phyloP scores from a whole-genome alignment of 2,797 vertebrate genomes.

The Rhinella marina region DNA sequence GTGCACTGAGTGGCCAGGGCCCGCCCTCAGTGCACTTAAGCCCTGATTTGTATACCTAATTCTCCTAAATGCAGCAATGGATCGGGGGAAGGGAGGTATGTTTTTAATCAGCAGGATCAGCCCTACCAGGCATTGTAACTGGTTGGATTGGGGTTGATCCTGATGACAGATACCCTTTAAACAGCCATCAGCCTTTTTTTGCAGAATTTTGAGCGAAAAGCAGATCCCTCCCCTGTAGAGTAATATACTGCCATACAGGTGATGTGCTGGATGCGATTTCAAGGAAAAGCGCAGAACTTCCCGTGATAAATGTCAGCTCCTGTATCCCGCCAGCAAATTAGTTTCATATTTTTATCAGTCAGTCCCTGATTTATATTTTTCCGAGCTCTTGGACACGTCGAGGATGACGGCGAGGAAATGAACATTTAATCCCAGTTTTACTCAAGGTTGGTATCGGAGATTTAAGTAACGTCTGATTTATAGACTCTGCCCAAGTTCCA shows the following conservation, averaged over 20 bases:
- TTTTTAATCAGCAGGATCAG: too few species aligned
- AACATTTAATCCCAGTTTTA: conserved; percentile 63
- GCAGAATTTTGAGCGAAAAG: neutral
- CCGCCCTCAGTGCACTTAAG: too few species aligned
- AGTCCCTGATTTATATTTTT: conserved; percentile 71
- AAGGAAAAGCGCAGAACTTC: conserved; percentile 68
- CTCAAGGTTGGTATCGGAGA: conserved; percentile 61
- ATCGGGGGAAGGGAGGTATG: too few species aligned
- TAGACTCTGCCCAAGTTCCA: conserved; percentile 60
- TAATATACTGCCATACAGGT: conserved; percentile 68
- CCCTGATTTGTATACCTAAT: too few species aligned
- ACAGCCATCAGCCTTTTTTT: too few species aligned
- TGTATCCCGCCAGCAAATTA: conserved; percentile 65
- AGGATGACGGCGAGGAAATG: conserved; percentile 63
- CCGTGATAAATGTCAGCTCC: conserved; percentile 65
- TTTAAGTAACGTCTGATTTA: conserved; percentile 68
- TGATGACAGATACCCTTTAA: too few species aligned
- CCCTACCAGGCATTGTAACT: too few species aligned
- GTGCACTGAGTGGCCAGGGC: too few species aligned
- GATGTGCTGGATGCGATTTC: conserved; percentile 70
- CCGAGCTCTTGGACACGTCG: conserved; percentile 64
- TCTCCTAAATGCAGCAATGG: too few species aligned
- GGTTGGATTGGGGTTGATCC: too few species aligned
- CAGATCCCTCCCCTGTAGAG: neutral
- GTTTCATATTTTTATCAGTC: conserved; percentile 61